Base-by-base conservation (phyloP, 1,140 invertebrate species). In the Drepana arcuata region DNA sequence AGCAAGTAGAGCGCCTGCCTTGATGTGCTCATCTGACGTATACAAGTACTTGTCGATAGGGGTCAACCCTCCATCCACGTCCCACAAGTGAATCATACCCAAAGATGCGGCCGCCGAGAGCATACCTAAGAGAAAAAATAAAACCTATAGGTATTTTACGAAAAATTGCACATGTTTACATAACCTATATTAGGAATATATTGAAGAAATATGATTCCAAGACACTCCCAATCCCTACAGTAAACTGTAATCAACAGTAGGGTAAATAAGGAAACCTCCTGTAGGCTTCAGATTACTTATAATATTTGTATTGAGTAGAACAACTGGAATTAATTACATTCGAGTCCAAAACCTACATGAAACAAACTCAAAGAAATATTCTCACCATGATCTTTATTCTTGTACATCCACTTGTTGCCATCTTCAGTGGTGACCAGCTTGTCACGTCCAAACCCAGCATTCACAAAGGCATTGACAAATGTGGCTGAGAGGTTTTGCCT, bases 11-110 rank as follows among this genome's bases (percentile, higher is more conserved):
- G 97, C 97, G 14, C 98, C 98, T 1, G 97, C 96, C 85, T 99
- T 99, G 29, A 93, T 93, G 40, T 92, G 90, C 68, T 99, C 97
- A 64, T 99, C 97, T 0, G 95, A 92, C 0, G 97, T 97, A 68
- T 99, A 99, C 0, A 99, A 84, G 74, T 99, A 99, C 80, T 99
- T 99, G 82, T 99, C 98, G 57, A 99, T 99, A 44, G 97, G 96
- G 0, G 95, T 97, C 9, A 99, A 85, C 48, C 98, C 97, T 26
- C 96, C 96, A 72, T 99, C 98, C 1, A 99, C 96, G 83, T 99
- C 98, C 98, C 98, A 99, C 1, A 99, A 78, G 13, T 99, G 88
- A 43, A 90, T 88, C 33, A 99, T 86, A 28, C 98, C 98, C 1
- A 99, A 84, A 0, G 97, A 98, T 0, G 98, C 98, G 1, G 97